Conservation (phyloP, 1,140 invertebrate species). For the Meloidogyne hapla region DNA sequence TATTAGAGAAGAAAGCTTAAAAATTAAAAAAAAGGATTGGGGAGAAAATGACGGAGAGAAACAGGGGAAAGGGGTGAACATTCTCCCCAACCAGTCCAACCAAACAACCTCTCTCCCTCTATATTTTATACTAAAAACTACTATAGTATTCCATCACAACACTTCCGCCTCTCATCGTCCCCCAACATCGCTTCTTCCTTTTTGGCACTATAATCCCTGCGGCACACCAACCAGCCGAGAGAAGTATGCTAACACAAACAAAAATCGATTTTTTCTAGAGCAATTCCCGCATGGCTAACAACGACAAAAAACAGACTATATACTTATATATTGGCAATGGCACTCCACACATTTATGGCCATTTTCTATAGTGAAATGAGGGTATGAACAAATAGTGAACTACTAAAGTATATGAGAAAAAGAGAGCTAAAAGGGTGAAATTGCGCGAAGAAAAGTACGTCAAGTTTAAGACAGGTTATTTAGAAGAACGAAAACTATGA, state of each 20-base stretch:
- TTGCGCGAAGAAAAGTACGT: too few relatives aligned
- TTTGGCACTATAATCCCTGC: constrained; percentile 1
- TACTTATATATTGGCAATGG: constrained; percentile 3
- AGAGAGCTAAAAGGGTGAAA: not conserved
- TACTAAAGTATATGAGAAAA: not conserved
- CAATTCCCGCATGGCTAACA: not conserved
- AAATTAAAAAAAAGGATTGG: not conserved
- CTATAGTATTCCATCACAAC: not conserved
- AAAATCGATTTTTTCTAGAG: not conserved
- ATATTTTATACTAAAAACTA: not conserved
- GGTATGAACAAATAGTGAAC: not conserved
- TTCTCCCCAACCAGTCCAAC: not conserved
- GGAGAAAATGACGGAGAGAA: not conserved
- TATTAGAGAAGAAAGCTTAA: not conserved
- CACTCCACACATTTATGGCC: not conserved
- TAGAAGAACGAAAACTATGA: too few relatives aligned
- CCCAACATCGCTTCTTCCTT: not conserved
- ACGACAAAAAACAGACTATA: not conserved
- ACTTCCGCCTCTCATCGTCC: not conserved
- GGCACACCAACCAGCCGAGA: not conserved
- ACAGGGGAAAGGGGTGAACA: not conserved
- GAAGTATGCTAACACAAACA: not conserved
- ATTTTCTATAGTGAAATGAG: not conserved
- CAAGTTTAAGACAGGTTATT: too few relatives aligned
- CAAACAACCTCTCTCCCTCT: not conserved